A percentile compares a stretch with the other conserved stretches of the same genome.
phyloP scores from a whole-genome alignment of 2,888 invertebrate species.

The Caenorhabditis auriculariae region DNA sequence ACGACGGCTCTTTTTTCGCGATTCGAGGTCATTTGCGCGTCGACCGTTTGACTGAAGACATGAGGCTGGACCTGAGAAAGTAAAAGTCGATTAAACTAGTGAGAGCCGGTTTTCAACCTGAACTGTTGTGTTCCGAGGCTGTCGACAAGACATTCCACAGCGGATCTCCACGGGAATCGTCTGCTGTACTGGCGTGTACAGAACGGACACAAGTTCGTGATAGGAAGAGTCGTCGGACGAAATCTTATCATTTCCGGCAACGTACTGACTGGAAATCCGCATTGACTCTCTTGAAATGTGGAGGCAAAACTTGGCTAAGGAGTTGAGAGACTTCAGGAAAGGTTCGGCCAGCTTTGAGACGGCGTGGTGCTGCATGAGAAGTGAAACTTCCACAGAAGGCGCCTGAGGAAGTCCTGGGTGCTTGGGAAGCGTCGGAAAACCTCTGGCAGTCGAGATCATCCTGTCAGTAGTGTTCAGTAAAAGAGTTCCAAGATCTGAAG shows the following conservation, averaged over 20 bases:
- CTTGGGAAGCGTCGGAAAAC: slow-evolving; percentile 43
- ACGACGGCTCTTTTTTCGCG: slow-evolving; percentile 43
- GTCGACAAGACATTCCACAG: slow-evolving; percentile 38
- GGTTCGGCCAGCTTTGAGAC: slow-evolving; percentile 22
- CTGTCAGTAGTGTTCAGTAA: too few species aligned
- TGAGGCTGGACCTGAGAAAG: slow-evolving; percentile 29
- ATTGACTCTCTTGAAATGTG: not conserved
- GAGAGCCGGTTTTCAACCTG: slow-evolving; percentile 6
- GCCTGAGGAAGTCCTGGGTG: slow-evolving; percentile 42
- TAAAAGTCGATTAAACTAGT: not conserved
- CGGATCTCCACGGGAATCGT: slow-evolving; percentile 35
- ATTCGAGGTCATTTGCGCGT: slow-evolving; percentile 52
- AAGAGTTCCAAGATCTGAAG: too few species aligned
- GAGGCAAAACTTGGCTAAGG: slow-evolving; percentile 10
- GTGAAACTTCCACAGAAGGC: slow-evolving; percentile 23
- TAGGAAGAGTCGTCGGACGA: slow-evolving; percentile 28
- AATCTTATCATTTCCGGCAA: slow-evolving; percentile 23
- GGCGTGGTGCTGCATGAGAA: slow-evolving; percentile 24
- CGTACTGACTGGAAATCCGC: slow-evolving; percentile 12
- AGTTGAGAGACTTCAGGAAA: slow-evolving; percentile 31
- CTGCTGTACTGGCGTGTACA: slow-evolving; percentile 26
- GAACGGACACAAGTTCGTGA: slow-evolving; percentile 21
- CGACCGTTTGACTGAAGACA: slow-evolving; percentile 42
- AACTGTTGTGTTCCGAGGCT: slow-evolving; percentile 18
- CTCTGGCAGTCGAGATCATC: slow-evolving; percentile 21